These are phyloP conservation scores for Chrysomallon squamiferum DNA, from an alignment of 1,140 invertebrate genomes.

Conservation along the genomic window DNA sequence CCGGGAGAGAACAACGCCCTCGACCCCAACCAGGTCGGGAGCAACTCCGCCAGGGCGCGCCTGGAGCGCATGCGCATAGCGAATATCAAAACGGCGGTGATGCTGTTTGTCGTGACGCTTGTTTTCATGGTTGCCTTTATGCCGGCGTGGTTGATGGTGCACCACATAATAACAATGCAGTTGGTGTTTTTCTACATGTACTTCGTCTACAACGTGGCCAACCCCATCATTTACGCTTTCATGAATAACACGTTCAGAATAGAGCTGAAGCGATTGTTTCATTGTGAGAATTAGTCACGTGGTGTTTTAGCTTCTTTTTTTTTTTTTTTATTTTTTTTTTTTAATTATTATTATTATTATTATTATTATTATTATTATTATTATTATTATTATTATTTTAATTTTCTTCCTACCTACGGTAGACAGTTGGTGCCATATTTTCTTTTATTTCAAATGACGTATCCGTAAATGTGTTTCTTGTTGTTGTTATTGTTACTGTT, in stretches of 20 bases:
- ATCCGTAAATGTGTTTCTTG: too few species aligned
- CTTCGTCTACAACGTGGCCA: constrained; percentile 61
- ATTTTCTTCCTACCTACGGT: too few species aligned
- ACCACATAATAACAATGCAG: constrained; percentile 42
- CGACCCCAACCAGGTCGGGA: constrained; percentile 12
- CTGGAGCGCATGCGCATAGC: constrained; percentile 36
- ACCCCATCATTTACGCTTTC: constrained; percentile 62
- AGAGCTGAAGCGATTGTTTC: constrained; percentile 50
- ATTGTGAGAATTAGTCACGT: constrained; percentile 19
- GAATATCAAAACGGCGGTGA: constrained; percentile 60
- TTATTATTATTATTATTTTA: too few species aligned
- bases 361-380: too few species aligned
- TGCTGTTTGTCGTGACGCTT: constrained; percentile 56
- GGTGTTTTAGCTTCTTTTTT: too few species aligned
- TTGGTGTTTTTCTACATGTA: constrained; percentile 57
- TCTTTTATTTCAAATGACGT: too few species aligned
- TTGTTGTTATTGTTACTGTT: too few species aligned
- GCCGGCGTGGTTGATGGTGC: constrained; percentile 54
- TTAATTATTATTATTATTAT: too few species aligned
- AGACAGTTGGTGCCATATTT: too few species aligned
- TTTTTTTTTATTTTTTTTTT: too few species aligned
- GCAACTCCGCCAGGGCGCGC: constrained; percentile 16
- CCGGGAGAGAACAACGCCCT: constrained; percentile 4
- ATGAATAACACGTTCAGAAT: constrained; percentile 60
- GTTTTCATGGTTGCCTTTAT: constrained; percentile 57